Evolutionary conservation across 1,140 invertebrate genomes (phyloP).

Genomic region (Pseudomyrmex concolor): DNA sequence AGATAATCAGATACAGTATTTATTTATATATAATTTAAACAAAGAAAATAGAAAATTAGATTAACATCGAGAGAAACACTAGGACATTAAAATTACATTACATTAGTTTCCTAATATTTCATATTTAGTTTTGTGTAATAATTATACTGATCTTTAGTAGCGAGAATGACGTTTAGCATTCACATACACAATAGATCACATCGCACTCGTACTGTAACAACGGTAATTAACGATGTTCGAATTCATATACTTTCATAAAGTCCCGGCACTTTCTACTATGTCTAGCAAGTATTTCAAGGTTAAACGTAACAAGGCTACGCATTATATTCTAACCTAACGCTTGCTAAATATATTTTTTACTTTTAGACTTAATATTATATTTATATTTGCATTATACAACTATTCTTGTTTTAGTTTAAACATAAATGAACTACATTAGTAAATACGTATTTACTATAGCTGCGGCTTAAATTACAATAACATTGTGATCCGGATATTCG

Average conservation of each 20-base stretch:
- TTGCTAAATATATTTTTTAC: conserved; percentile 24
- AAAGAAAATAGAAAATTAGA: neutral
- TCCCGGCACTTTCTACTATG: conserved; percentile 47
- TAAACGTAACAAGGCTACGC: conserved; percentile 38
- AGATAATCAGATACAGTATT: too few relatives aligned
- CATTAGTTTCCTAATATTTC: conserved; percentile 19
- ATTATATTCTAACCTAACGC: neutral
- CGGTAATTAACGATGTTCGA: conserved; percentile 43
- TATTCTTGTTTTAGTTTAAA: too few relatives aligned
- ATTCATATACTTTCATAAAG: conserved; percentile 50
- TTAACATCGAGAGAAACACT: neutral
- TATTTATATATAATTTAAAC: neutral
- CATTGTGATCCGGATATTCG: too few relatives aligned
- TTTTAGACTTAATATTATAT: neutral
- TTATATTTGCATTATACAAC: too few relatives aligned
- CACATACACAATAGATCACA: conserved; percentile 22
- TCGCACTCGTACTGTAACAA: conserved; percentile 33
- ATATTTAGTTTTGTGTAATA: conserved; percentile 28
- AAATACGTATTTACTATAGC: too few relatives aligned
- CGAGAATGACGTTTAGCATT: conserved; percentile 35
- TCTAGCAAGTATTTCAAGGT: conserved; percentile 36
- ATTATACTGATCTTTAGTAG: conserved; percentile 8
- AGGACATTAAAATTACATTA: neutral
- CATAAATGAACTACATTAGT: too few relatives aligned
- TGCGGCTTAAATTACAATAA: too few relatives aligned